Evolutionary conservation across 2,888 invertebrate species (phyloP).

Genomic region (Agriotes lineatus): DNA sequence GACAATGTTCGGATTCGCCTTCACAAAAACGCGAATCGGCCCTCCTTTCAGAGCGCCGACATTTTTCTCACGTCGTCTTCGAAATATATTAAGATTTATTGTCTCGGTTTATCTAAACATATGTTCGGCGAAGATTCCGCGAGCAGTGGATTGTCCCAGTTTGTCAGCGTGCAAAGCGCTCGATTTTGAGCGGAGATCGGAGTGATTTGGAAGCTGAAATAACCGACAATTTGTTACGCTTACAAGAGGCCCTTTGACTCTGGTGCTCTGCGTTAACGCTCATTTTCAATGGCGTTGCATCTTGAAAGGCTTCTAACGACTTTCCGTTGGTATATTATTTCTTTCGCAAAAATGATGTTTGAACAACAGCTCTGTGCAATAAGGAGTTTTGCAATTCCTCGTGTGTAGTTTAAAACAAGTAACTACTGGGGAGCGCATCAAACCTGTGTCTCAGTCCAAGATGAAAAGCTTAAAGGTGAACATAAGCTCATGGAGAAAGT

Average conservation of each 20-base stretch:
- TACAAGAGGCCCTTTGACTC: neutral
- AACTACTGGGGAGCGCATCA: too few relatives aligned
- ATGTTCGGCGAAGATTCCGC: conserved; percentile 9
- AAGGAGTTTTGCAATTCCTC: too few relatives aligned
- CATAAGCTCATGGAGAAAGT: too few relatives aligned
- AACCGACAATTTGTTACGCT: neutral
- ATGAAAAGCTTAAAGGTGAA: too few relatives aligned
- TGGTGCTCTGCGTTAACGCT: neutral
- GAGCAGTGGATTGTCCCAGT: conserved; percentile 13
- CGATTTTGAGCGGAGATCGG: neutral
- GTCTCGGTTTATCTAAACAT: conserved; percentile 24
- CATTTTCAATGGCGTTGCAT: neutral
- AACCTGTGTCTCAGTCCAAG: too few relatives aligned
- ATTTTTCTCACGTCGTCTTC: conserved; percentile 21
- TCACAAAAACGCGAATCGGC: conserved; percentile 24
- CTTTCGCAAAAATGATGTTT: too few relatives aligned
- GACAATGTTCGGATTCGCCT: conserved; percentile 19
- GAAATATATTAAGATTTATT: conserved; percentile 22
- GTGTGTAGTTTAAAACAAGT: too few relatives aligned
- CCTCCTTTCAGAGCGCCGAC: neutral
- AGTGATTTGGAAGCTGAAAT: conserved; percentile 1
- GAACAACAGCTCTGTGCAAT: too few relatives aligned
- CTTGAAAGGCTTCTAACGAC: too few relatives aligned
- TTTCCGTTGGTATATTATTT: too few relatives aligned
- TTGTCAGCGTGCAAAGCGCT: conserved; percentile 4